A percentile compares a stretch with the other conserved stretches of the same genome.
Conservation (phyloP, 53 echinoderm and acorn worm genomes). For the Temnopleurus reevesii region DNA sequence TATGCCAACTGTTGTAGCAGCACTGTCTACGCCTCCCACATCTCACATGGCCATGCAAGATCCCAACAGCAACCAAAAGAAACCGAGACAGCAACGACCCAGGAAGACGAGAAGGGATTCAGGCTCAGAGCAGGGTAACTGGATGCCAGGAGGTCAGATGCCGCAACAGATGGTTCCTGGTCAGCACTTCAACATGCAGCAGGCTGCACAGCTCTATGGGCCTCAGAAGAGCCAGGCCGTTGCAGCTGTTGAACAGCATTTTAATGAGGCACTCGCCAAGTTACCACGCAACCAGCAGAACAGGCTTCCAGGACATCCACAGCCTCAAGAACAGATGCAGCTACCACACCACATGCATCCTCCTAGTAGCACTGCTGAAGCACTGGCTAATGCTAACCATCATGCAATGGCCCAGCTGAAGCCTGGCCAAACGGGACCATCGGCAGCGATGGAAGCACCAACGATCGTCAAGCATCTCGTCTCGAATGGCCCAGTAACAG, state of each 20-base stretch:
- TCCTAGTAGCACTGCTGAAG: slow-evolving; percentile 25
- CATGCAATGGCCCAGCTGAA: slow-evolving; percentile 30
- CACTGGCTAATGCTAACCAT: slow-evolving; percentile 35
- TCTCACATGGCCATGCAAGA: slow-evolving; percentile 29
- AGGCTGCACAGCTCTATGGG: slow-evolving; percentile 43
- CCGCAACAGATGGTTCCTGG: slow-evolving; percentile 30
- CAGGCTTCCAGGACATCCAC: slow-evolving; percentile 53
- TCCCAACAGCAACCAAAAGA: slow-evolving; percentile 28
- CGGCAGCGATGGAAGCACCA: slow-evolving; percentile 66
- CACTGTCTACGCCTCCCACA: slow-evolving; percentile 60
- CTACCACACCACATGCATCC: slow-evolving; percentile 32
- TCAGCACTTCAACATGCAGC: slow-evolving; percentile 54
- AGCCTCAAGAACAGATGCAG: slow-evolving; percentile 45
- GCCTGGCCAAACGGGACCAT: slow-evolving; percentile 5
- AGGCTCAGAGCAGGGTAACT: slow-evolving; percentile 57
- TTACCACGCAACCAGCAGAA: slow-evolving; percentile 38
- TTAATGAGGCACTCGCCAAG: slow-evolving; percentile 61
- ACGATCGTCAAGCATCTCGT: slow-evolving; percentile 65
- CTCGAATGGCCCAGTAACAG: slow-evolving; percentile 37
- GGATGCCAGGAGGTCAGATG: slow-evolving; percentile 54
- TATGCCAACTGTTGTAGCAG: slow-evolving; percentile 91
- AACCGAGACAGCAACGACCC: slow-evolving; percentile 44
- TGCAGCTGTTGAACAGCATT: slow-evolving; percentile 65
- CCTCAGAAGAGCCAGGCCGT: slow-evolving; percentile 49
- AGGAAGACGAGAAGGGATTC: slow-evolving; percentile 38